Evolutionary conservation across 2,797 vertebrate species (phyloP).

Genomic region (Malacoctenus gilli): DNA sequence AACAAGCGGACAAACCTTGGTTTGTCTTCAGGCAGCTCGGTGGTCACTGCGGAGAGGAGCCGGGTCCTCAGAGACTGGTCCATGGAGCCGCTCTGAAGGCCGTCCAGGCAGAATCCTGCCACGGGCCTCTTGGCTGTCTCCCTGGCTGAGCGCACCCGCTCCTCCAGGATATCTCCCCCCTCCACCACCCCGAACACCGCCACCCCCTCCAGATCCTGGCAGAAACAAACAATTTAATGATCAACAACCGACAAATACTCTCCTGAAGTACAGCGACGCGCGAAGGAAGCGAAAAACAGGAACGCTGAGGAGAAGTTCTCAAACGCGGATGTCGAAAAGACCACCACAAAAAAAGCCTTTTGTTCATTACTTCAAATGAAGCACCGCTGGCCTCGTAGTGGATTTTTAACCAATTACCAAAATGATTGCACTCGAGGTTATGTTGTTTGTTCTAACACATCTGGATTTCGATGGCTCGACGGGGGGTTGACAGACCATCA

Average conservation of each 20-base stretch:
- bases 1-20: conserved; percentile 85
- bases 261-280: too few relatives aligned
- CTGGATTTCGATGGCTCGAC: conserved; percentile 33
- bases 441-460: conserved; percentile 7
- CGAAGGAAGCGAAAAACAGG: too few relatives aligned
- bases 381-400: neutral
- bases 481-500: conserved; percentile 7
- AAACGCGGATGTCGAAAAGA: conserved; percentile 3
- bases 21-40: conserved; percentile 92
- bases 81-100: conserved; percentile 85
- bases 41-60: conserved; percentile 85
- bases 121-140: conserved; percentile 95
- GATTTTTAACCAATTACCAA: neutral
- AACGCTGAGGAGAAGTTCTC: too few relatives aligned
- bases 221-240: conserved; percentile 26
- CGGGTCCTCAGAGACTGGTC: conserved; percentile 82
- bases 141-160: conserved; percentile 90
- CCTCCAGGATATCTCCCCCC: conserved; percentile 91
- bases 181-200: conserved; percentile 92
- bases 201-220: conserved; percentile 86
- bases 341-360: neutral
- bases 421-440: neutral
- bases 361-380: neutral
- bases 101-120: conserved; percentile 93
- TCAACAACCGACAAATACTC: conserved; percentile 5